Evolutionary conservation across 2,113 vertebrate species (phyloP).

Genomic region (Ceyx margarethae): DNA sequence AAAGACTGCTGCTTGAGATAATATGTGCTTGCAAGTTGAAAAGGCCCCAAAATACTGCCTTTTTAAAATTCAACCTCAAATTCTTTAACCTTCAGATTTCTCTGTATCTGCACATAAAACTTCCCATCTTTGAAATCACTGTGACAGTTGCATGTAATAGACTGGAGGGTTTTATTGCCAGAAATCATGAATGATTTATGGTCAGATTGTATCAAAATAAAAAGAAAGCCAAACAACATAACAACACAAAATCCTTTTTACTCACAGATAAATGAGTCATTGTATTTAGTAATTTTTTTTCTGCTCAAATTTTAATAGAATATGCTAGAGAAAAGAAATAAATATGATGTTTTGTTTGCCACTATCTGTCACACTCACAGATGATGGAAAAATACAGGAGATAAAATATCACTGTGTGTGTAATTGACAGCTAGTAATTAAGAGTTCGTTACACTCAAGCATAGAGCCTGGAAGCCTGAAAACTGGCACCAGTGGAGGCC

Average conservation of each 20-base stretch:
- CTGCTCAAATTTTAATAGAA: background rate
- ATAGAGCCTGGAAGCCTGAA: background rate
- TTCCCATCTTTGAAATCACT: background rate
- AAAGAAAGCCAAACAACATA: background rate
- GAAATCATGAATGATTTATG: background rate
- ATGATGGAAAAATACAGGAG: background rate
- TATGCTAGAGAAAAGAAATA: background rate
- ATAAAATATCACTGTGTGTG: background rate
- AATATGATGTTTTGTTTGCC: background rate
- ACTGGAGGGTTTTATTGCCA: background rate
- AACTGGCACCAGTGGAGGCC: background rate
- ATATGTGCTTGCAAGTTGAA: background rate
- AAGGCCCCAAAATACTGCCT: background rate
- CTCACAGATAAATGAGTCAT: background rate
- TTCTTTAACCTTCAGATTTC: background rate
- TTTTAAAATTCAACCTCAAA: background rate
- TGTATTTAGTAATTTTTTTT: conserved; percentile 11
- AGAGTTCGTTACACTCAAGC: background rate
- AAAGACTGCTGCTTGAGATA: background rate
- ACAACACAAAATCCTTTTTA: background rate
- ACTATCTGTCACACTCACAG: background rate
- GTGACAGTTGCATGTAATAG: background rate
- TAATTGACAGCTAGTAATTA: background rate
- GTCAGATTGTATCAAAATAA: background rate
- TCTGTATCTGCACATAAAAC: background rate